Conservation (phyloP, 1,140 invertebrate genomes). For the Hirudo medicinalis region DNA sequence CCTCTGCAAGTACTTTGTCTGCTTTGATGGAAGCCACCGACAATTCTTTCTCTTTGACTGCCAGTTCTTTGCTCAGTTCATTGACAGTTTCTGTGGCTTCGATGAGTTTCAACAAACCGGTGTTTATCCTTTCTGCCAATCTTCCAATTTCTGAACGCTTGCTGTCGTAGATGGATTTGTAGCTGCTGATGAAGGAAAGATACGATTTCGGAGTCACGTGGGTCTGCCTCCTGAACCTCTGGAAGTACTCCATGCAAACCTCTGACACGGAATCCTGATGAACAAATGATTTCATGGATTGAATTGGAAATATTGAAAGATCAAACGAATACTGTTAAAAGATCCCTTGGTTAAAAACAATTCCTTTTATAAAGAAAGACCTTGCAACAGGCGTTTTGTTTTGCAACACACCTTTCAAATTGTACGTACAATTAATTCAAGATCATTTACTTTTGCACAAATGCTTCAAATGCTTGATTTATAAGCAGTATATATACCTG, state of each 20-base stretch:
- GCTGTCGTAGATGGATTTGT: constrained; percentile 79
- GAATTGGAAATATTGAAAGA: too few species aligned
- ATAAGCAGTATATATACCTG: constrained; percentile 31
- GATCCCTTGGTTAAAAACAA: too few species aligned
- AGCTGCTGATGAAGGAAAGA: constrained; percentile 82
- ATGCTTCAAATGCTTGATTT: too few species aligned
- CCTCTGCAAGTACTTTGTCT: constrained; percentile 51
- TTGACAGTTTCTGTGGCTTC: constrained; percentile 86
- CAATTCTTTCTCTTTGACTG: constrained; percentile 82
- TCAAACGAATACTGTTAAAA: too few species aligned
- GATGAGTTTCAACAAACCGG: constrained; percentile 77
- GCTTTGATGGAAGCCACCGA: constrained; percentile 77
- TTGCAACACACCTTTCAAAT: too few species aligned
- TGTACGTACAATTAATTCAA: too few species aligned
- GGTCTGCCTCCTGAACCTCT: constrained; percentile 76
- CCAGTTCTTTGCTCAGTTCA: constrained; percentile 75
- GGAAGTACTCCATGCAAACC: constrained; percentile 78
- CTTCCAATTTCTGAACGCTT: constrained; percentile 77
- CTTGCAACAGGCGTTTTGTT: too few species aligned
- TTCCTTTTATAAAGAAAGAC: too few species aligned
- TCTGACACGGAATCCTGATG: constrained; percentile 85
- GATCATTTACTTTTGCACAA: too few species aligned
- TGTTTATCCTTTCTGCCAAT: constrained; percentile 81
- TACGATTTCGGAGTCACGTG: constrained; percentile 96
- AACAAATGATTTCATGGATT: constrained; percentile 50